Conservation (phyloP, 2,888 invertebrate species). For the Blastobasis adustella region DNA sequence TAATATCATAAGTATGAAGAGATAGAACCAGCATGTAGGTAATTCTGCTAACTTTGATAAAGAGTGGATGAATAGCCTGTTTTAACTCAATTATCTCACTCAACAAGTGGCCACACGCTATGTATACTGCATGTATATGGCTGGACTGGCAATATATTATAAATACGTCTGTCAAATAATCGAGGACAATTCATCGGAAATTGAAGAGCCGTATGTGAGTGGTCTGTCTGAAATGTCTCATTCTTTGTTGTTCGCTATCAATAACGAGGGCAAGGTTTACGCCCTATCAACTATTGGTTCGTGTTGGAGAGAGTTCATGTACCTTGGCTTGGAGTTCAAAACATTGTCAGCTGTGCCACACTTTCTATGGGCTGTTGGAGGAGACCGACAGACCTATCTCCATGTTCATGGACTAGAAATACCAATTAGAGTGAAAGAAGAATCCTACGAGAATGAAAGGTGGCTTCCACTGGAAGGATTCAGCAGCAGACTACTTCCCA, state of each 20-base stretch:
- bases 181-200: too few relatives aligned
- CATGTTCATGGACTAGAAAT: conserved; percentile 93
- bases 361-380: conserved; percentile 94
- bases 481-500: conserved; percentile 86
- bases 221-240: conserved; percentile 34
- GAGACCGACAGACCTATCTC: conserved; percentile 93
- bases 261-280: conserved; percentile 92
- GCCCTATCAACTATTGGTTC: conserved; percentile 86
- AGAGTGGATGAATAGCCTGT: too few relatives aligned
- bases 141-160: too few relatives aligned
- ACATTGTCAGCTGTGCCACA: conserved; percentile 89
- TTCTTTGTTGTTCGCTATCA: conserved; percentile 86
- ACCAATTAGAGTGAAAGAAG: conserved; percentile 92
- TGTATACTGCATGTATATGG: too few relatives aligned
- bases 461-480: conserved; percentile 95
- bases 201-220: too few relatives aligned
- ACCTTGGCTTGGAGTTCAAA: conserved; percentile 91
- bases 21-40: too few relatives aligned
- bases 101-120: too few relatives aligned
- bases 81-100: too few relatives aligned
- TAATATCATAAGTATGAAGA: too few relatives aligned
- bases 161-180: too few relatives aligned
- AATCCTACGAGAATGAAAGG: conserved; percentile 94
- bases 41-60: too few relatives aligned
- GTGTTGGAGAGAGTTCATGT: conserved; percentile 91